phyloP scores from a whole-genome alignment of 2,888 invertebrate genomes.

The Conistra vaccinii region DNA sequence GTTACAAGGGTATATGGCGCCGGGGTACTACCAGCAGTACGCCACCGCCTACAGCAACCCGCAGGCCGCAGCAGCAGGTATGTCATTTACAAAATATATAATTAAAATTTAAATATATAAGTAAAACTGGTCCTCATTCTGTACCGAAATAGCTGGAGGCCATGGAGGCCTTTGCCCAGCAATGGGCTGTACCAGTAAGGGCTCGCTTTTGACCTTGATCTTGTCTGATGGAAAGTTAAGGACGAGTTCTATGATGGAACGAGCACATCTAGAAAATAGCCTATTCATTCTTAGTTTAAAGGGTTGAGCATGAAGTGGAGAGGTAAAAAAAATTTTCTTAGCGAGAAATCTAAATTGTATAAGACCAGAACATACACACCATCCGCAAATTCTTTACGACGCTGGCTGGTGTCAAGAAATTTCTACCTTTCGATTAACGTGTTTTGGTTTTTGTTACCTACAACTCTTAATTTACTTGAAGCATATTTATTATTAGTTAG shows the following conservation, averaged over 20 bases:
- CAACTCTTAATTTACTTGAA: background rate
- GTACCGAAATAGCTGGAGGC: background rate
- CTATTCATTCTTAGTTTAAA: background rate
- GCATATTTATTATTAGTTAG: background rate
- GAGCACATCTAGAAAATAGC: background rate
- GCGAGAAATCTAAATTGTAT: background rate
- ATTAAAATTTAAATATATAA: too few species aligned
- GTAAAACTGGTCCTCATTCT: background rate
- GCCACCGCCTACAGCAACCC: conserved; percentile 92
- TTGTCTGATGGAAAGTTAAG: background rate
- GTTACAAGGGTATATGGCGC: conserved; percentile 96
- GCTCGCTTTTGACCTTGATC: background rate
- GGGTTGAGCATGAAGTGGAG: background rate
- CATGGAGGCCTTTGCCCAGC: background rate
- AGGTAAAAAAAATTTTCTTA: background rate
- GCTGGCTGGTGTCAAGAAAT: background rate
- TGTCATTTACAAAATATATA: conserved; percentile 52
- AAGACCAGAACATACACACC: background rate
- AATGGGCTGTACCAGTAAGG: background rate
- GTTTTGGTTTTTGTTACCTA: background rate
- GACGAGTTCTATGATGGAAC: background rate
- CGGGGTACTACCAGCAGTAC: conserved; percentile 93
- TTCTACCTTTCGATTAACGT: background rate
- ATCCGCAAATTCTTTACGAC: background rate
- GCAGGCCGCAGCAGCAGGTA: conserved; percentile 92